phyloP scores from a whole-genome alignment of 2,113 vertebrate species.

The Phoxinus phoxinus region DNA sequence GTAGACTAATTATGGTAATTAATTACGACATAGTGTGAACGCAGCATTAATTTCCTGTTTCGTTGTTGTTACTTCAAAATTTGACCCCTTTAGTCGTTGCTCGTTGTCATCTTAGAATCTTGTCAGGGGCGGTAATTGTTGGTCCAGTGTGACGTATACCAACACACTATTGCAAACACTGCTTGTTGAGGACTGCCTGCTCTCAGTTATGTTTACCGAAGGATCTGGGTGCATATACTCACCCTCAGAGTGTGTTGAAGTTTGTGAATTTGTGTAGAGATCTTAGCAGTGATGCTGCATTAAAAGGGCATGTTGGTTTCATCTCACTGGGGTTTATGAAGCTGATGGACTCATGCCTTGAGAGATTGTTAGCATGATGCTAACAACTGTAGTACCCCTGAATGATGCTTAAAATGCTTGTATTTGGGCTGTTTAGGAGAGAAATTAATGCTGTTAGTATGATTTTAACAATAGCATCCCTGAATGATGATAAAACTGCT shows the following conservation, averaged over 20 bases:
- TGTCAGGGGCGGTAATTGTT: background rate
- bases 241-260: background rate
- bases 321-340: background rate
- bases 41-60: background rate
- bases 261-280: conserved; percentile 9
- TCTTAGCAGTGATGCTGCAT: conserved; percentile 21
- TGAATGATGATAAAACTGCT: background rate
- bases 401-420: background rate
- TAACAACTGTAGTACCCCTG: background rate
- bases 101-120: background rate
- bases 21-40: background rate
- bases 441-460: background rate
- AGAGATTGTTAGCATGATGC: conserved; percentile 6
- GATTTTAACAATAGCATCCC: background rate
- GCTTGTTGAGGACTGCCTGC: background rate
- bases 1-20: background rate
- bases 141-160: background rate
- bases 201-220: conserved; percentile 14
- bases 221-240: background rate
- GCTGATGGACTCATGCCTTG: background rate
- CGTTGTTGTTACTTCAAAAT: background rate
- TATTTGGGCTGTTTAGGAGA: background rate
- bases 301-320: conserved; percentile 5
- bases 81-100: background rate
- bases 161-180: conserved; percentile 1